These are phyloP conservation scores for Acomys russatus DNA, from an alignment of 2,797 vertebrate genomes.

Conservation along the genomic window DNA sequence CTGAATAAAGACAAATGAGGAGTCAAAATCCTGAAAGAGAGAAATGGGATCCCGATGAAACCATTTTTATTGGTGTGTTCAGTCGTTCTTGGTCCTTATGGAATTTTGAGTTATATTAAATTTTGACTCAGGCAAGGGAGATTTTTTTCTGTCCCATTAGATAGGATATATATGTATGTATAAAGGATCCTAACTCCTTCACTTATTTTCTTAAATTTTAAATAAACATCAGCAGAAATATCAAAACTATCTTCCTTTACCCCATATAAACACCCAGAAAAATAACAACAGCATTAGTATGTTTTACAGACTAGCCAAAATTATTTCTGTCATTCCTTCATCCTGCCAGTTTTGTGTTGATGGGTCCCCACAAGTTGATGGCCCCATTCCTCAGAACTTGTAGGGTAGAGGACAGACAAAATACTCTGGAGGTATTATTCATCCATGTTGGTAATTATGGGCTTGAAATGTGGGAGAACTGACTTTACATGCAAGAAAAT, in stretches of 20 bases:
- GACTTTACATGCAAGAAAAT: not conserved
- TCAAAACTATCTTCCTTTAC: not conserved
- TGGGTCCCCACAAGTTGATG: constrained; percentile 24
- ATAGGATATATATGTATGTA: not conserved
- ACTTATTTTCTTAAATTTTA: constrained; percentile 14
- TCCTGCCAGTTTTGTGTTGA: not conserved
- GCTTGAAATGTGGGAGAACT: constrained; percentile 35
- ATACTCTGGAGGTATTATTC: not conserved
- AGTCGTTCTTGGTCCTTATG: not conserved
- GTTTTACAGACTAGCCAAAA: not conserved
- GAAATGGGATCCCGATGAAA: constrained; percentile 3
- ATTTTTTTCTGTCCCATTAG: not conserved
- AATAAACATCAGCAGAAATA: constrained; percentile 14
- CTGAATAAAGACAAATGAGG: not conserved
- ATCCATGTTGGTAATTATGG: constrained; percentile 31
- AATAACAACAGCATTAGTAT: not conserved
- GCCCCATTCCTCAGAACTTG: not conserved
- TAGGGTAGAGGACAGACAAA: not conserved
- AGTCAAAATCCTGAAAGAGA: not conserved
- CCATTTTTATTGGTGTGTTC: not conserved
- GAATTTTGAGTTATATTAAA: constrained; percentile 36
- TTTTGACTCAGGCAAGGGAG: not conserved
- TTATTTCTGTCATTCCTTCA: not conserved
- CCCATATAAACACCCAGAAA: constrained; percentile 5
- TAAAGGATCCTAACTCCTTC: not conserved